These are phyloP conservation scores for Pantherophis alleghaniensis DNA, from an alignment of 2,797 vertebrate species.

Conservation along the genomic window DNA sequence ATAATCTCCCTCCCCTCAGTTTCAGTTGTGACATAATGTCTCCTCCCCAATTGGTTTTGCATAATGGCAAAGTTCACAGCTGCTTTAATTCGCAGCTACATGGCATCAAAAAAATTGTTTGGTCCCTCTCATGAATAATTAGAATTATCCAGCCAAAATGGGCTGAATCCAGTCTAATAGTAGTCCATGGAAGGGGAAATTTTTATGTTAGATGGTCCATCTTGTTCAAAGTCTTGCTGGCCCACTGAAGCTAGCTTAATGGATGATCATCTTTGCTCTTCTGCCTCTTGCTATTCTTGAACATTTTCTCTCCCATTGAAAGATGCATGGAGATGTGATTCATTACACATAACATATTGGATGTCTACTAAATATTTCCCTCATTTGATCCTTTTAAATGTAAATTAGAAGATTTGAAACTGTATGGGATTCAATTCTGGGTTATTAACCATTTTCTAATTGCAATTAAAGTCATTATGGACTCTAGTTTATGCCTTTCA, in stretches of 20 bases:
- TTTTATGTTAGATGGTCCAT: neutral
- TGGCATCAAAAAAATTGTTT: neutral
- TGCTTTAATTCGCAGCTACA: neutral
- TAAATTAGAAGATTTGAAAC: neutral
- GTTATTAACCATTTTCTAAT: neutral
- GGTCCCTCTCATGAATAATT: neutral
- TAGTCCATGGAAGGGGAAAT: neutral
- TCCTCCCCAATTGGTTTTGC: slow-evolving; percentile 38
- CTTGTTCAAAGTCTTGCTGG: neutral
- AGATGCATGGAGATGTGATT: neutral
- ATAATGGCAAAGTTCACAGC: neutral
- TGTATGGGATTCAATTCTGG: neutral
- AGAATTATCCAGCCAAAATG: neutral
- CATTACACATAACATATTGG: neutral
- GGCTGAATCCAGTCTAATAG: neutral
- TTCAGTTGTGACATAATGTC: slow-evolving; percentile 48
- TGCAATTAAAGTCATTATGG: neutral
- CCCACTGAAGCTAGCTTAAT: neutral
- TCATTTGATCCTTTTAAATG: neutral
- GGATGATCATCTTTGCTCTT: neutral
- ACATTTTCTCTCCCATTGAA: neutral
- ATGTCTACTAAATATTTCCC: neutral
- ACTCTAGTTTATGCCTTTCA: neutral
- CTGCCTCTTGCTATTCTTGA: neutral
- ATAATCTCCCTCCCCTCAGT: slow-evolving; percentile 40